Evolutionary conservation across 2,888 invertebrate species (phyloP).

Genomic region (Frankliniella intonsa): DNA sequence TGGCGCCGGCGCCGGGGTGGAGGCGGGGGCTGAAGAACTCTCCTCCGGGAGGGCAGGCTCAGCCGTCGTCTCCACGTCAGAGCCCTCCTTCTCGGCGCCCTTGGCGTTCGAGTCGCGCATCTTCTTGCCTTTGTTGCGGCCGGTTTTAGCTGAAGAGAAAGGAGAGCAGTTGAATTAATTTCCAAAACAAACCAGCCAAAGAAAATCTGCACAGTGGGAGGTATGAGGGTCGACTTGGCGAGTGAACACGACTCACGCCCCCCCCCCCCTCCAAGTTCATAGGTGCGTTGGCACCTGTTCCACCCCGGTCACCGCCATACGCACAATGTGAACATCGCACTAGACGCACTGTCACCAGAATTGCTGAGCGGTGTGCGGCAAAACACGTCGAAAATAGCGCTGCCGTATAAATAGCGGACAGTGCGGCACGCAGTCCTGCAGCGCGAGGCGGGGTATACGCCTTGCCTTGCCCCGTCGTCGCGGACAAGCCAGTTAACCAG

Average conservation of each 20-base stretch:
- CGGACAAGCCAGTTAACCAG: background rate
- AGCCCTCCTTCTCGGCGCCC: constrained; percentile 57
- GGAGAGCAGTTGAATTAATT: background rate
- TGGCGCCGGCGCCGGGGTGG: background rate
- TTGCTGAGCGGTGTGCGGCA: background rate
- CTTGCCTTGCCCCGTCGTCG: background rate
- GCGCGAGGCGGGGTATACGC: background rate
- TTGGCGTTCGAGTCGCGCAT: constrained; percentile 53
- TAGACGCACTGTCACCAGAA: background rate
- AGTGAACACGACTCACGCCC: constrained; percentile 20
- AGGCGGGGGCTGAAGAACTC: background rate
- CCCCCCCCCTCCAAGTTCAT: constrained; percentile 32
- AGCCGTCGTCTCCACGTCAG: constrained; percentile 58
- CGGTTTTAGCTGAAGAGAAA: constrained; percentile 30
- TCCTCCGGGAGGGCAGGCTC: constrained; percentile 38
- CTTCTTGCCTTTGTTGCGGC: constrained; percentile 49
- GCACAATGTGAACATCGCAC: constrained; percentile 26
- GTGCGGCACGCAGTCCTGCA: background rate
- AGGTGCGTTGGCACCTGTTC: constrained; percentile 30
- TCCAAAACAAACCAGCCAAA: background rate
- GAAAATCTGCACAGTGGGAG: background rate
- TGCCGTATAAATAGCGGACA: constrained; percentile 23
- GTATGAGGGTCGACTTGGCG: too few species aligned
- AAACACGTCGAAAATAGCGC: constrained; percentile 22
- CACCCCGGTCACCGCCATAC: constrained; percentile 31